These are phyloP conservation scores for Pantherophis alleghaniensis DNA, from an alignment of 2,797 vertebrate species.

Conservation along the genomic window DNA sequence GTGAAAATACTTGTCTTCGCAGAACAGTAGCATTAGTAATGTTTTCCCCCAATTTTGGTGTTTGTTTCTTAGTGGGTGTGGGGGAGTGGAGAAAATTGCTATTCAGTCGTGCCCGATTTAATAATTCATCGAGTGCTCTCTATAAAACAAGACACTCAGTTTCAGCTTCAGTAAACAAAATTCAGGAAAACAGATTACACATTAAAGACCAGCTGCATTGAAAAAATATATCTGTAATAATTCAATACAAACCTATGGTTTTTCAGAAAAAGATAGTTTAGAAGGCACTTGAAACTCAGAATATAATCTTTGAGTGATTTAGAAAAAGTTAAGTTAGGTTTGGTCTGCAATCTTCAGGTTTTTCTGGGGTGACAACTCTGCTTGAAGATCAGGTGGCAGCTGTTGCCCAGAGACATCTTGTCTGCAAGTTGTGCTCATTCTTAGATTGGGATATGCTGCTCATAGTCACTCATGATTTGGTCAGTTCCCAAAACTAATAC, in stretches of 20 bases:
- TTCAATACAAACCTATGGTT: not conserved
- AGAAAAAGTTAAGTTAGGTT: not conserved
- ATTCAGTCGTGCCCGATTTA: not conserved
- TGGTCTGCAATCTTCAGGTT: not conserved
- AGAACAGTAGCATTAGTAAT: not conserved
- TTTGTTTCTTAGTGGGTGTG: not conserved
- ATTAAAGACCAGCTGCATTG: not conserved
- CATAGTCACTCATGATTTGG: not conserved
- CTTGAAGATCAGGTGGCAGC: not conserved
- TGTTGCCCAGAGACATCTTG: not conserved
- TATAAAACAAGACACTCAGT: not conserved
- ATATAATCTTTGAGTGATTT: not conserved
- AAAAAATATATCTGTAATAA: not conserved
- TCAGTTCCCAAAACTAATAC: not conserved
- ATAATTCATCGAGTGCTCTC: not conserved
- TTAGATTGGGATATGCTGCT: not conserved
- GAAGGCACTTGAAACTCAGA: not conserved
- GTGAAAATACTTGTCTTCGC: not conserved
- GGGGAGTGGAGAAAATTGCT: not conserved
- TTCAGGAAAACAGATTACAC: not conserved
- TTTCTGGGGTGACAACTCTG: not conserved
- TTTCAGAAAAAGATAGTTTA: not conserved
- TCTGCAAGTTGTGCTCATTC: not conserved
- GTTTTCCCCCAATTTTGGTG: not conserved
- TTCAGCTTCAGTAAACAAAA: not conserved